phyloP scores from a whole-genome alignment of 2,113 vertebrate species.

The Anoplopoma fimbria region DNA sequence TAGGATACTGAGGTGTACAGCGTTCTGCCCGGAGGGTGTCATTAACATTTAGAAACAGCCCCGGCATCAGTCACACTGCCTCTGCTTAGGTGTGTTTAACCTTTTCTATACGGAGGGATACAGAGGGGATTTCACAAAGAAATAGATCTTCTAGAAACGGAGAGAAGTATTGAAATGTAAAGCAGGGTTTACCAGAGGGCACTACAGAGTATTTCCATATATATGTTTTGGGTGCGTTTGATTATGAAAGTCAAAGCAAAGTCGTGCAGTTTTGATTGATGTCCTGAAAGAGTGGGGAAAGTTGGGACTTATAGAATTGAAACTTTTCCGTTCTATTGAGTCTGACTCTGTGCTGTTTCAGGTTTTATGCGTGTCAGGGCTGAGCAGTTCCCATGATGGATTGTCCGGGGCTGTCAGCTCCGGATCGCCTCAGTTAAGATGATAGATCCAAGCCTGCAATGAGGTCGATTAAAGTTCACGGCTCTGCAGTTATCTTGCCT shows the following conservation, averaged over 20 bases:
- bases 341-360: conserved; percentile 43
- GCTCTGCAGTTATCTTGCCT: conserved; percentile 15
- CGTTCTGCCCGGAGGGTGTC: conserved; percentile 75
- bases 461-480: conserved; percentile 71
- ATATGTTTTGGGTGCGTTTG: conserved; percentile 17
- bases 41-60: conserved; percentile 83
- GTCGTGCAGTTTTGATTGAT: conserved; percentile 35
- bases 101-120: conserved; percentile 71
- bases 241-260: conserved; percentile 64
- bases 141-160: conserved; percentile 59
- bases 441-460: conserved; percentile 57
- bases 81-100: conserved; percentile 83
- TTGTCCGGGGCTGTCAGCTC: conserved; percentile 50
- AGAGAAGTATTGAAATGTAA: conserved; percentile 53
- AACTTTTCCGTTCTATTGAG: conserved; percentile 40
- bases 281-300: background rate
- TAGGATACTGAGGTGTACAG: conserved; percentile 56
- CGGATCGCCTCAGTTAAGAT: conserved; percentile 66
- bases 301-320: conserved; percentile 9
- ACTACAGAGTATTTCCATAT: conserved; percentile 45
- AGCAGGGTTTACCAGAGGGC: conserved; percentile 55
- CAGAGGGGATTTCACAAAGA: conserved; percentile 71
- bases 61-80: conserved; percentile 75
- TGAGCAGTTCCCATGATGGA: conserved; percentile 59
- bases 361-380: conserved; percentile 50